Conservation (phyloP, 2,113 vertebrate species). For the Cyprinus carpio region DNA sequence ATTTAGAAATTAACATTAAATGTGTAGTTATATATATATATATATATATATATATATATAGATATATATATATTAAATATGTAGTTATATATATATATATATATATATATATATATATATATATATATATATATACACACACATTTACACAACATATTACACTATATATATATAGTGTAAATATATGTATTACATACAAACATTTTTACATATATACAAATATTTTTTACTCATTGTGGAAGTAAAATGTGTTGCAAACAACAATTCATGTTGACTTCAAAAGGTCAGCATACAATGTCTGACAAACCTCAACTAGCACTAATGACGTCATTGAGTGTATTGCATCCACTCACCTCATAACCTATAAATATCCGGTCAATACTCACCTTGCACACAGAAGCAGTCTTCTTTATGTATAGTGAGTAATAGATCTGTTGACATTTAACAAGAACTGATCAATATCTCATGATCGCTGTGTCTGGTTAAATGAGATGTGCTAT, state of each 20-base stretch:
- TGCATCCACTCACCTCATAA: background rate
- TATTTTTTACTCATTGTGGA: too few relatives aligned
- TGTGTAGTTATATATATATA: too few relatives aligned
- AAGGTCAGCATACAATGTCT: background rate
- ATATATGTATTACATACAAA: too few relatives aligned
- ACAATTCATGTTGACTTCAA: background rate
- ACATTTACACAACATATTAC: too few relatives aligned
- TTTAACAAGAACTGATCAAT: slow-evolving; percentile 28
- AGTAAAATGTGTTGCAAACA: background rate
- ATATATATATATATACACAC: too few relatives aligned
- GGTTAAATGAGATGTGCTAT: slow-evolving; percentile 7
- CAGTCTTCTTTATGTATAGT: background rate
- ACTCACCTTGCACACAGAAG: background rate
- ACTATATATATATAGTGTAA: too few relatives aligned
- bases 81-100: too few relatives aligned
- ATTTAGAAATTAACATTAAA: too few relatives aligned
- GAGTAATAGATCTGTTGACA: slow-evolving; percentile 21
- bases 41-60: too few relatives aligned
- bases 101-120: too few relatives aligned
- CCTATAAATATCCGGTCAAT: slow-evolving; percentile 17
- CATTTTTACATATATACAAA: background rate
- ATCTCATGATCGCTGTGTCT: background rate
- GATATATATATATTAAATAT: too few relatives aligned
- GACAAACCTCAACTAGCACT: background rate
- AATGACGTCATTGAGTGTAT: background rate